These are phyloP conservation scores for Enoplosus armatus DNA, from an alignment of 2,797 vertebrate genomes.

Conservation along the genomic window DNA sequence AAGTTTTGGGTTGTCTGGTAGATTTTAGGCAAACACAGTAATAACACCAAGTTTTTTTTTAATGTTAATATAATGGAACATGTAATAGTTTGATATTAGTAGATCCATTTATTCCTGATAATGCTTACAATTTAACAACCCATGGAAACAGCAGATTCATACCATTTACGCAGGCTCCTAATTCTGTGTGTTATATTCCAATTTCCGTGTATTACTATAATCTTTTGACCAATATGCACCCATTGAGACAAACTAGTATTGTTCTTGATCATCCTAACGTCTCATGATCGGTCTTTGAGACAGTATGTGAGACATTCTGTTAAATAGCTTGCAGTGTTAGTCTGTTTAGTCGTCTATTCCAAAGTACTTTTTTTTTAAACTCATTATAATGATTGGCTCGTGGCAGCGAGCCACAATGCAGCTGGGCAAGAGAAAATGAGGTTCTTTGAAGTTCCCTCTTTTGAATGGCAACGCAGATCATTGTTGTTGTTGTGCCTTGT, in stretches of 20 bases:
- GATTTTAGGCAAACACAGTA: background rate
- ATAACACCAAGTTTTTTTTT: background rate
- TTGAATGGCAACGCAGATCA: slow-evolving; percentile 66
- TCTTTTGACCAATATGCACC: background rate
- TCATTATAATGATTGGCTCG: slow-evolving; percentile 75
- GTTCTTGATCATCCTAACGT: slow-evolving; percentile 25
- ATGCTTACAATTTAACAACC: background rate
- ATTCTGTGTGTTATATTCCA: background rate
- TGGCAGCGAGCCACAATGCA: slow-evolving; percentile 65
- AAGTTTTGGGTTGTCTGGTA: background rate
- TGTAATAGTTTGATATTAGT: background rate
- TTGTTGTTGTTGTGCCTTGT: slow-evolving; percentile 59
- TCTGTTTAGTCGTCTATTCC: slow-evolving; percentile 46
- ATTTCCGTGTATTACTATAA: background rate
- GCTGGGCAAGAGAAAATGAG: slow-evolving; percentile 70
- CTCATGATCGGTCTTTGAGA: slow-evolving; percentile 8
- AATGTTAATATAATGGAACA: background rate
- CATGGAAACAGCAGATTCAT: background rate
- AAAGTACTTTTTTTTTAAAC: slow-evolving; percentile 32
- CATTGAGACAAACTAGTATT: background rate
- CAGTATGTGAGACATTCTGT: slow-evolving; percentile 25
- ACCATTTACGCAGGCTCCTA: background rate
- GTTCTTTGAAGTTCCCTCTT: slow-evolving; percentile 74
- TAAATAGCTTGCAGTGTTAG: slow-evolving; percentile 21
- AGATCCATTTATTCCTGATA: background rate